Evolutionary conservation across 2,113 vertebrate genomes (phyloP).

Genomic region (Prionailurus viverrinus): DNA sequence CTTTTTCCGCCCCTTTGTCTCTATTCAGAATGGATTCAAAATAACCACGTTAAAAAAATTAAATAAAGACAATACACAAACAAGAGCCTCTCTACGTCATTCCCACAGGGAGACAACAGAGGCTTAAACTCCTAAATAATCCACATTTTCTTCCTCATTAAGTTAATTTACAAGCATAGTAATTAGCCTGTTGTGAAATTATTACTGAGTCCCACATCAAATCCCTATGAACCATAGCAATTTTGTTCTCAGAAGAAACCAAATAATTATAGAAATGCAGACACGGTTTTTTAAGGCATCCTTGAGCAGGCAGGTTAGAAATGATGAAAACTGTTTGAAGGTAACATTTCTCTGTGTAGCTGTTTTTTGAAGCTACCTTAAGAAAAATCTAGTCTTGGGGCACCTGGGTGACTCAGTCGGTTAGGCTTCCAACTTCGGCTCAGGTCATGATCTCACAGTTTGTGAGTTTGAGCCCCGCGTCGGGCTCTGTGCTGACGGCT

Average conservation of each 20-base stretch:
- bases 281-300: not conserved
- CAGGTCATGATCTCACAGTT: too few relatives aligned
- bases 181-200: conserved; percentile 68
- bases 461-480: too few relatives aligned
- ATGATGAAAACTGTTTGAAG: not conserved
- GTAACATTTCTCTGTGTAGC: not conserved
- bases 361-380: not conserved
- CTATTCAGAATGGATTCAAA: conserved; percentile 38
- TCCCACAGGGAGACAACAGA: not conserved
- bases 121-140: conserved; percentile 45
- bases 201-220: conserved; percentile 62
- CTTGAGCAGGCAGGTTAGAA: not conserved
- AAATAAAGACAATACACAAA: not conserved
- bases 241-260: conserved; percentile 27
- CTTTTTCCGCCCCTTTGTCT: not conserved
- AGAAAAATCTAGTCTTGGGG: not conserved
- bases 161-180: conserved; percentile 73
- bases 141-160: conserved; percentile 71
- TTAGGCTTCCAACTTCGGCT: too few relatives aligned
- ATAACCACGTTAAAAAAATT: not conserved
- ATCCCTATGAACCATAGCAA: conserved; percentile 35
- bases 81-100: not conserved
- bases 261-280: not conserved
- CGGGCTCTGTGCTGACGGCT: too few relatives aligned
- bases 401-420: too few relatives aligned